Evolutionary conservation across 2,113 vertebrate genomes (phyloP).

Genomic region (Anguilla rostrata): DNA sequence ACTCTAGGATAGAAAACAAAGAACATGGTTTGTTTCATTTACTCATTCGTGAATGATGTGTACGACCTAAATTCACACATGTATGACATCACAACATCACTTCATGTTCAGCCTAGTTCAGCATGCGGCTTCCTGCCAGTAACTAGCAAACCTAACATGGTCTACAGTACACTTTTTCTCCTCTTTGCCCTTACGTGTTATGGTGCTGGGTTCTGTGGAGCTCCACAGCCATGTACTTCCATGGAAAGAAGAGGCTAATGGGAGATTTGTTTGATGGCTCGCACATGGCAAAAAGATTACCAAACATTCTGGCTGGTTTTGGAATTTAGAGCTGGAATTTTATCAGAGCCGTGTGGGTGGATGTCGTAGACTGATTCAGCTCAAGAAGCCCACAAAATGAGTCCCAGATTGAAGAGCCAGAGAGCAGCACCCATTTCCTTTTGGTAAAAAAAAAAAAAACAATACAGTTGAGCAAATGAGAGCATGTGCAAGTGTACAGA

Average conservation of each 20-base stretch:
- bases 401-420: neutral
- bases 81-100: neutral
- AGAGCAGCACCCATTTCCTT: neutral
- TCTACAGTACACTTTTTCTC: conserved; percentile 27
- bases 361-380: neutral
- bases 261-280: conserved; percentile 57
- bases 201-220: conserved; percentile 45
- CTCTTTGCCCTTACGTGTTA: conserved; percentile 41
- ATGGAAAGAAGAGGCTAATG: conserved; percentile 47
- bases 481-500: neutral
- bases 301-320: neutral
- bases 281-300: conserved; percentile 24
- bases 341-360: neutral
- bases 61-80: neutral
- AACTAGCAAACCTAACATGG: conserved; percentile 27
- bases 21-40: neutral
- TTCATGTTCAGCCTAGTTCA: conserved; percentile 33
- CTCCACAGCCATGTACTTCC: conserved; percentile 38
- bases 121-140: conserved; percentile 36
- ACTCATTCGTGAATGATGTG: neutral
- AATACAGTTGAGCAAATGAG: neutral
- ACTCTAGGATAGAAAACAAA: no score
- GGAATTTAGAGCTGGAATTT: conserved; percentile 1
- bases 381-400: neutral
- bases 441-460: neutral